Percentiles rank a stretch among this genome's conserved stretches.
Evolutionary conservation across 92 coral and sea anemone species (phyloP).

Genomic region (Porites evermanni): DNA sequence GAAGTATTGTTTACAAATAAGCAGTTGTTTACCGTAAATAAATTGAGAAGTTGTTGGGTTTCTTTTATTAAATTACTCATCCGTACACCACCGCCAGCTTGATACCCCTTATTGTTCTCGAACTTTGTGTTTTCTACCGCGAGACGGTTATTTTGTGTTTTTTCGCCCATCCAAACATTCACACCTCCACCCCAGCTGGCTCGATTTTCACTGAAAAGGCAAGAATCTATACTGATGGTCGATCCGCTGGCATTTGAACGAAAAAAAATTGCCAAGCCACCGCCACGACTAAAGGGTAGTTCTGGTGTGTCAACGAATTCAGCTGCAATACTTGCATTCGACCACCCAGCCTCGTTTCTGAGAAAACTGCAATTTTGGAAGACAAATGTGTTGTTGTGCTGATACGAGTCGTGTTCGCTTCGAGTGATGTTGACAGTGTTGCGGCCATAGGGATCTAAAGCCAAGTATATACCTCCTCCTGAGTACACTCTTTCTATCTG

Average conservation of each 20-base stretch:
- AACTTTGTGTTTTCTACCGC: conserved; percentile 47
- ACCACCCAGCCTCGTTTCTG: conserved; percentile 67
- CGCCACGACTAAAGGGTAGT: conserved; percentile 88
- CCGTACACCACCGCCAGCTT: conserved; percentile 90
- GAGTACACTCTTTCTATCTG: conserved; percentile 33
- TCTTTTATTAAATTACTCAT: conserved; percentile 55
- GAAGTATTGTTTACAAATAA: conserved; percentile 65
- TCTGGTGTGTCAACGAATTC: conserved; percentile 37
- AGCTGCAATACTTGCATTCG: conserved; percentile 4
- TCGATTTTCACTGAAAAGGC: conserved; percentile 67
- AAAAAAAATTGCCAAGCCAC: conserved; percentile 82
- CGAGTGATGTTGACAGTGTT: conserved; percentile 54
- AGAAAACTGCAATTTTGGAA: conserved; percentile 78
- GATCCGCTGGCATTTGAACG: conserved; percentile 77
- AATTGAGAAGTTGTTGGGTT: conserved; percentile 36
- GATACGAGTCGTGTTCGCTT: conserved; percentile 43
- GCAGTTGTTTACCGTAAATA: conserved; percentile 54
- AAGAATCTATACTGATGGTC: conserved; percentile 43
- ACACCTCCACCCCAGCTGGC: conserved; percentile 94
- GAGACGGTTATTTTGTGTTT: conserved; percentile 53
- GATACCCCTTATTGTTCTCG: conserved; percentile 55
- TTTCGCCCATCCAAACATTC: conserved; percentile 60
- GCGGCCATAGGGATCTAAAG: conserved; percentile 57
- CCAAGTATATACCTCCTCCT: conserved; percentile 87
- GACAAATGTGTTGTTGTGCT: conserved; percentile 56